phyloP scores from a whole-genome alignment of 2,888 invertebrate genomes.

The Meliscaeva auricollis region DNA sequence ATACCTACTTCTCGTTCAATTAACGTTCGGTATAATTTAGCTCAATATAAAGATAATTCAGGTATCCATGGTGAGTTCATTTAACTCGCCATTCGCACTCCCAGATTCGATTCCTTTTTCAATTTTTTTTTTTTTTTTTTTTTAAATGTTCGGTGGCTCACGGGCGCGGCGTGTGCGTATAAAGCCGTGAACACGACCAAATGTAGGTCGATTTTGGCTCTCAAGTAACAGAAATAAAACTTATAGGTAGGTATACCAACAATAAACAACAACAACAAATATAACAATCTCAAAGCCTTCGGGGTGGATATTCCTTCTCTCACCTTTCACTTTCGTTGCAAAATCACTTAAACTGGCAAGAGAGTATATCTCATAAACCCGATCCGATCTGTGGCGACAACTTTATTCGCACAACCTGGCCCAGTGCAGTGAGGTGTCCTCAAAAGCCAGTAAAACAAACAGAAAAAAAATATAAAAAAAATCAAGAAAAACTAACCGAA shows the following conservation, averaged over 20 bases:
- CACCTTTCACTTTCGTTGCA: constrained; percentile 75
- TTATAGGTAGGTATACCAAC: not conserved
- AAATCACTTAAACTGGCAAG: constrained; percentile 49
- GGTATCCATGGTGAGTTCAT: constrained; percentile 52
- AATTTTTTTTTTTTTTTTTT: too few species aligned
- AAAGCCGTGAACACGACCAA: constrained; percentile 35
- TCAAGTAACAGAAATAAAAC: constrained; percentile 20
- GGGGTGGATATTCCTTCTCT: constrained; percentile 73
- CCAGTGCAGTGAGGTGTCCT: constrained; percentile 56
- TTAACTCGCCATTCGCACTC: constrained; percentile 52
- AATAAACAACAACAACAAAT: constrained; percentile 17
- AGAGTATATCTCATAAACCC: constrained; percentile 54
- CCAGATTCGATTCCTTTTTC: constrained; percentile 52
- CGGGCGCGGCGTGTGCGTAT: not conserved
- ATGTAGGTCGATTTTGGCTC: constrained; percentile 38
- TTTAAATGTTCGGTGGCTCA: not conserved
- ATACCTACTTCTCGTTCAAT: constrained; percentile 63
- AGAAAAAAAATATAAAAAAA: constrained; percentile 16
- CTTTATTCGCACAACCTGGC: constrained; percentile 50
- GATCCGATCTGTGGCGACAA: constrained; percentile 60
- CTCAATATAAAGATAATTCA: constrained; percentile 60
- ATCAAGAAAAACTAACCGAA: constrained; percentile 33
- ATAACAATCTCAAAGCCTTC: constrained; percentile 52
- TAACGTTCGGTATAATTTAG: constrained; percentile 60
- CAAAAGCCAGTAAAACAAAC: constrained; percentile 39